Conservation (phyloP, 2,113 vertebrate genomes). For the Bubo scandiacus region DNA sequence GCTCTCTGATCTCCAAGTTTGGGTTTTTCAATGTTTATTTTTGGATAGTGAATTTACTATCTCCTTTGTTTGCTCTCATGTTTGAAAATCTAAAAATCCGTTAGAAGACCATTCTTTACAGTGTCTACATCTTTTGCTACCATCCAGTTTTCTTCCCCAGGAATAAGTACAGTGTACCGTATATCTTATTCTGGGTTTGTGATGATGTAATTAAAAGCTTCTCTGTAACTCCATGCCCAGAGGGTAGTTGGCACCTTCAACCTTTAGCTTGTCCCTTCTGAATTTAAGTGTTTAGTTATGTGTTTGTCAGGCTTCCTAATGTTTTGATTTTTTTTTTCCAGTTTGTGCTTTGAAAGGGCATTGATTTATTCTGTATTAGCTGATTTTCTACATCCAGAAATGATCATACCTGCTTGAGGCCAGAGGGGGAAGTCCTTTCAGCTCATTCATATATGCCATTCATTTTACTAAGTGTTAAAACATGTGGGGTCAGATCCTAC, state of each 20-base stretch:
- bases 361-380: background rate
- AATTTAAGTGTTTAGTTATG: background rate
- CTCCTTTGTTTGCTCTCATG: background rate
- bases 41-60: background rate
- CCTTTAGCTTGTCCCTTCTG: background rate
- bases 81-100: background rate
- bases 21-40: background rate
- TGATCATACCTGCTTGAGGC: background rate
- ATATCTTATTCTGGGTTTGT: background rate
- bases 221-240: background rate
- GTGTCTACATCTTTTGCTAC: background rate
- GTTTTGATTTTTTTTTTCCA: no score
- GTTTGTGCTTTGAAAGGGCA: background rate
- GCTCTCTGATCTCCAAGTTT: background rate
- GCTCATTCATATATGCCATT: accelerated
- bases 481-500: background rate
- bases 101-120: background rate
- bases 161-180: background rate
- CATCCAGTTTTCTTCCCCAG: background rate
- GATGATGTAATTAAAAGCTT: background rate
- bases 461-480: background rate
- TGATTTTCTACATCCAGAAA: background rate
- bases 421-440: background rate
- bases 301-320: background rate
- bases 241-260: background rate